Base-by-base conservation (phyloP, 2,888 invertebrate genomes). In the Epirrhoe tristata region DNA sequence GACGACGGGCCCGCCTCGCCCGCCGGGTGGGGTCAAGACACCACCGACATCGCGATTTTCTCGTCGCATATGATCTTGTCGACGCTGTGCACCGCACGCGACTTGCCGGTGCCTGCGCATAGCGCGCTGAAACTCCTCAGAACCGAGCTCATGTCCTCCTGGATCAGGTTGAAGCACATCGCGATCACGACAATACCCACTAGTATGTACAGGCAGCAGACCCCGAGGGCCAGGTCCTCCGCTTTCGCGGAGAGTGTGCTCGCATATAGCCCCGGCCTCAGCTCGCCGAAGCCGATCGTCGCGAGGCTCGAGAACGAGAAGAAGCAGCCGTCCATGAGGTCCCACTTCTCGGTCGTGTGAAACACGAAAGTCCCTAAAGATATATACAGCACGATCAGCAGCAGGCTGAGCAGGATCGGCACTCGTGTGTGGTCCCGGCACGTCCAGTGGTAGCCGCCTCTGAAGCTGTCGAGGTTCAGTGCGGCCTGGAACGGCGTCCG, bases 291-390 rank as follows among this genome's bases (percentile, higher is more conserved):
- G 1, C 97, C 97, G 74, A 97, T 97, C 10, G 97, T 97, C 31
- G 97, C 97, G 70, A 96, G 91, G 69, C 95, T 96, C 16, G 96
- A 96, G 87, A 97, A 97, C 77, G 97, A 96, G 83, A 97, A 97
- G 85, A 96, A 97, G 69, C 96, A 94, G 39, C 98, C 98, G 81
- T 98, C 98, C 60, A 98, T 93, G 50, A 97, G 95, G 68, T 96
- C 96, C 99, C 99, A 99, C 75, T 96, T 95, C 87, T 99, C 99
- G 83, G 98, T 96, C 61, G 96, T 94, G 69, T 97, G 96, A 88
- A 99, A 99, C 73, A 99, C 94, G 67, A 97, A 93, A 0, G 98
- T 97, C 12, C 99, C 99, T 43, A 97, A 96, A 66, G 96, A 96
- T 79, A 99, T 95, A 89, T 99, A 99, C 74, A 96, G 94, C 56